A percentile compares a stretch with the other conserved stretches of the same genome.
Conservation (phyloP, 2,113 vertebrate species). For the Strix aluco region DNA sequence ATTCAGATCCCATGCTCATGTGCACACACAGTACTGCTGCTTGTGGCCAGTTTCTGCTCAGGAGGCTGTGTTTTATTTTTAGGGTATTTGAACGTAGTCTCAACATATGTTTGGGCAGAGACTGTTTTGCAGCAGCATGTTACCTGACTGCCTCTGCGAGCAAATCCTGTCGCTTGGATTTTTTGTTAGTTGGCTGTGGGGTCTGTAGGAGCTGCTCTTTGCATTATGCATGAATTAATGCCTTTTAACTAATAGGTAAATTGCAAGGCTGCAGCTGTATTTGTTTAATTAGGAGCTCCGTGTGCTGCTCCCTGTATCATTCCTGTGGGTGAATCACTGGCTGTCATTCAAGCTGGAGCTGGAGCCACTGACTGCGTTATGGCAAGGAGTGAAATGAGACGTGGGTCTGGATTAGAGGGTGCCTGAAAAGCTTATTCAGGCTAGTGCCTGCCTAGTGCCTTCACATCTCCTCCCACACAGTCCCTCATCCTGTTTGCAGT, state of each 20-base stretch:
- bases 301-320: not conserved
- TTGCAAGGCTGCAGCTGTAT: not conserved
- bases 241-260: not conserved
- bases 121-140: not conserved
- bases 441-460: not conserved
- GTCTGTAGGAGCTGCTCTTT: not conserved
- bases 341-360: not conserved
- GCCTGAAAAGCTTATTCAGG: conserved; percentile 29
- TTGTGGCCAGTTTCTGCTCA: not conserved
- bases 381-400: not conserved
- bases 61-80: not conserved
- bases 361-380: not conserved
- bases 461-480: not conserved
- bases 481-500: not conserved
- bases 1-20: not conserved
- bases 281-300: not conserved
- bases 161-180: not conserved
- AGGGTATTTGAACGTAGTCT: not conserved
- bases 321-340: not conserved
- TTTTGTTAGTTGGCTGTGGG: not conserved
- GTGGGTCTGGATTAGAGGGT: not conserved
- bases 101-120: not conserved
- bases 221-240: not conserved
- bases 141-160: not conserved
- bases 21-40: not conserved